A percentile compares a stretch with the other conserved stretches of the same genome.
These are phyloP conservation scores for Tinea trinotella DNA, from an alignment of 2,888 invertebrate genomes.

Conservation along the genomic window DNA sequence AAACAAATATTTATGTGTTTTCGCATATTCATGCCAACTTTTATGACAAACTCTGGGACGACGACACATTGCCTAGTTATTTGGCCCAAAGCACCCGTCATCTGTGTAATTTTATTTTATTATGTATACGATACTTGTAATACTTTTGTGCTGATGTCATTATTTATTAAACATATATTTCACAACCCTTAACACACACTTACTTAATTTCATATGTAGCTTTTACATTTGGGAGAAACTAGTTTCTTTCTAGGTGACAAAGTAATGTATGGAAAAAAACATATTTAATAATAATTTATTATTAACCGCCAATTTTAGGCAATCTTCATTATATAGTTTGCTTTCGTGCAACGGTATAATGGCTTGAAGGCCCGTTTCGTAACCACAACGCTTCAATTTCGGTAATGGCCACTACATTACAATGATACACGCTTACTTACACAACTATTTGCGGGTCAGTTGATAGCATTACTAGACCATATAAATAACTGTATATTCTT, in stretches of 20 bases:
- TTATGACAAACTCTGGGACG: not conserved
- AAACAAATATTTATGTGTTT: constrained; percentile 1
- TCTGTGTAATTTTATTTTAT: not conserved
- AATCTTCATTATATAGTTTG: constrained; percentile 28
- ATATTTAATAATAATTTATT: not conserved
- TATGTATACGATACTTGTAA: not conserved
- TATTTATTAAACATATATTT: not conserved
- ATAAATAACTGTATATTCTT: constrained; percentile 50
- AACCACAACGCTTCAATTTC: constrained; percentile 38
- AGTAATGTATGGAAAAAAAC: not conserved
- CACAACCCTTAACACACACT: not conserved
- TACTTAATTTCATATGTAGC: not conserved
- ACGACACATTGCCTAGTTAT: not conserved
- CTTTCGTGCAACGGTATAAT: constrained; percentile 26
- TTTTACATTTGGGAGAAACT: not conserved
- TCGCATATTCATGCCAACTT: constrained; percentile 10
- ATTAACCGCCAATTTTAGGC: constrained; percentile 21
- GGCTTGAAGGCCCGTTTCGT: constrained; percentile 27
- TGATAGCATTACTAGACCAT: constrained; percentile 33
- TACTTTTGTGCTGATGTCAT: not conserved
- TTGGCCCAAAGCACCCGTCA: constrained; percentile 7
- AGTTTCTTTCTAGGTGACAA: not conserved
- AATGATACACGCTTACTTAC: constrained; percentile 37
- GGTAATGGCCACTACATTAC: constrained; percentile 40
- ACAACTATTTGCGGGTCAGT: constrained; percentile 39